Evolutionary conservation across 37 sponge, comb jelly and placozoan genomes (phyloP).

Genomic region (Spongilla lacustris): DNA sequence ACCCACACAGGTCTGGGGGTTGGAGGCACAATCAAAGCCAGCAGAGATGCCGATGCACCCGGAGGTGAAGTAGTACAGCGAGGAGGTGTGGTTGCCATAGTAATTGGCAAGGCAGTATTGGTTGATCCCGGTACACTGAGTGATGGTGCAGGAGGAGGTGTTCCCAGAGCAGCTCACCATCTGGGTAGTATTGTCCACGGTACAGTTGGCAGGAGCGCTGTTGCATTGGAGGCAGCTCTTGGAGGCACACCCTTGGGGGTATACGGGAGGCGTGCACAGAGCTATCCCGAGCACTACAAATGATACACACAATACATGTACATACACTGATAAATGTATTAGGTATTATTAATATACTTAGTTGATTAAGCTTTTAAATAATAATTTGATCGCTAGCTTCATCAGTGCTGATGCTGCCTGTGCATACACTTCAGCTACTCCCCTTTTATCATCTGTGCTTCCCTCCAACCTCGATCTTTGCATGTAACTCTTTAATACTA

Average conservation of each 20-base stretch:
- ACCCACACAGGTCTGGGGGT: background rate
- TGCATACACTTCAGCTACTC: no score
- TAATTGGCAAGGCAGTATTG: background rate
- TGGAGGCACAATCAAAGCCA: background rate
- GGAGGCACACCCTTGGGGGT: background rate
- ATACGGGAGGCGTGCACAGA: background rate
- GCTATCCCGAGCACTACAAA: background rate
- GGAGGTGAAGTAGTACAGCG: background rate
- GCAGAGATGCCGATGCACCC: background rate
- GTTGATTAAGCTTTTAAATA: no score
- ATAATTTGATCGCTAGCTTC: no score
- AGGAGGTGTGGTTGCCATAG: background rate
- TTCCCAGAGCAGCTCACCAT: background rate
- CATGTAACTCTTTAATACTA: no score
- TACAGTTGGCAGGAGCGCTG: background rate
- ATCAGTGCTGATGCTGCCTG: no score
- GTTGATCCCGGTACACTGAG: background rate
- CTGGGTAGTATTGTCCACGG: background rate
- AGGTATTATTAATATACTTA: no score
- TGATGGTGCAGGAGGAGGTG: background rate
- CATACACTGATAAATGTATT: no score
- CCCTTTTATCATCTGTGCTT: no score
- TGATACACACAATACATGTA: no score
- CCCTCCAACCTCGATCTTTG: no score
- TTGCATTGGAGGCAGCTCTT: background rate